Conservation (phyloP, 2,113 vertebrate genomes). For the Muntiacus muntjak region DNA sequence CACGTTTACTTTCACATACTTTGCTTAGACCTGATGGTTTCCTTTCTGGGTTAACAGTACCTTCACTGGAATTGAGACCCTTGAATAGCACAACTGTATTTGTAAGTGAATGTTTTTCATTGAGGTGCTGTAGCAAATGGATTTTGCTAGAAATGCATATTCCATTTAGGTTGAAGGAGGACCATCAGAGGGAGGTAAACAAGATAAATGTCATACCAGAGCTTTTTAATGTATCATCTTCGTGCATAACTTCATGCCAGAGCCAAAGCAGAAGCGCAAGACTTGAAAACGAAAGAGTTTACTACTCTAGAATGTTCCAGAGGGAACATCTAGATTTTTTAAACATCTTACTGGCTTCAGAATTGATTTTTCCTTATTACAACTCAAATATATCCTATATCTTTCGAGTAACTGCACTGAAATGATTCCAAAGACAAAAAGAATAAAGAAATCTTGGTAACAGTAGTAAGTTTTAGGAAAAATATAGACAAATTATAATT, state of each 20-base stretch:
- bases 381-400: not conserved
- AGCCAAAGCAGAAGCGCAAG: not conserved
- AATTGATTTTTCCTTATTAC: not conserved
- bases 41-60: not conserved
- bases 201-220: not conserved
- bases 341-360: not conserved
- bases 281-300: not conserved
- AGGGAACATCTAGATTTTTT: not conserved
- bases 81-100: not conserved
- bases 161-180: not conserved
- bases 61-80: not conserved
- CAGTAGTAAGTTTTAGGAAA: slow-evolving; percentile 5
- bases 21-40: not conserved
- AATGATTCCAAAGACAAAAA: not conserved
- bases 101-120: not conserved
- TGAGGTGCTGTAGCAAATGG: not conserved
- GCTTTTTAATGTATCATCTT: not conserved
- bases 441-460: not conserved
- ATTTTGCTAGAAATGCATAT: not conserved
- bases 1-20: not conserved
- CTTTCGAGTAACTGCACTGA: not conserved
- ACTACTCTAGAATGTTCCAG: not conserved
- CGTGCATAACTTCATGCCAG: not conserved
- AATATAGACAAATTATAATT: not conserved
- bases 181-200: not conserved